These are phyloP conservation scores for Melinaea menophilus DNA, from an alignment of 2,888 invertebrate genomes.

Conservation along the genomic window DNA sequence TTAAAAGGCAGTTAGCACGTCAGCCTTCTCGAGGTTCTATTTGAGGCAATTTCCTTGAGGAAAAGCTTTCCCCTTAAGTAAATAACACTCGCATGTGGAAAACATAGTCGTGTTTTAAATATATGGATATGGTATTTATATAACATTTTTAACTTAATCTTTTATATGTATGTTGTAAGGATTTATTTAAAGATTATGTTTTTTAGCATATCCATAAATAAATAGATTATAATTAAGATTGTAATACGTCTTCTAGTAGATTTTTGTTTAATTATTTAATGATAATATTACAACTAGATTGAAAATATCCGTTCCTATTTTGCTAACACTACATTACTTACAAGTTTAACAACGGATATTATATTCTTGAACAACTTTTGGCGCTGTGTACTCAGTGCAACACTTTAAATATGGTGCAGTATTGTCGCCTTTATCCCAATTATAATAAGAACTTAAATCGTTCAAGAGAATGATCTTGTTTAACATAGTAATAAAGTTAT, in stretches of 20 bases:
- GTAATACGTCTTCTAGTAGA: too few species aligned
- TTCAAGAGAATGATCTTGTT: slow-evolving; percentile 10
- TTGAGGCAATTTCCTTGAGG: slow-evolving; percentile 44
- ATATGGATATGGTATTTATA: slow-evolving; percentile 5
- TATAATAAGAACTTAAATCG: slow-evolving; percentile 5
- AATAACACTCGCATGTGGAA: slow-evolving; percentile 43
- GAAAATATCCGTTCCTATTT: slow-evolving; percentile 2
- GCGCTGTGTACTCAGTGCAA: slow-evolving; percentile 26
- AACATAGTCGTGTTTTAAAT: slow-evolving; percentile 27
- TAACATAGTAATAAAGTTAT: slow-evolving; percentile 26
- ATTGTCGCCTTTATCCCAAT: slow-evolving; percentile 9
- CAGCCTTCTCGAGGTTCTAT: slow-evolving; percentile 29
- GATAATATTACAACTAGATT: too few species aligned
- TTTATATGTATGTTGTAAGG: too few species aligned
- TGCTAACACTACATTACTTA: slow-evolving; percentile 20
- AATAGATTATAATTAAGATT: too few species aligned
- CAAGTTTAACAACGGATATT: slow-evolving; percentile 37
- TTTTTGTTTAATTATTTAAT: too few species aligned
- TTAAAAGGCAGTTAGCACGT: slow-evolving; percentile 44
- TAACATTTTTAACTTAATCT: too few species aligned
- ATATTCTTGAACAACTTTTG: slow-evolving; percentile 42
- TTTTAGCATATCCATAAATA: too few species aligned
- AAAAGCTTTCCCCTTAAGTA: slow-evolving; percentile 40
- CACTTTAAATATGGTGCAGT: slow-evolving; percentile 19
- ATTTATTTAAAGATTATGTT: too few species aligned